phyloP scores from a whole-genome alignment of 2,113 vertebrate species.

The Gymnobelideus leadbeateri region DNA sequence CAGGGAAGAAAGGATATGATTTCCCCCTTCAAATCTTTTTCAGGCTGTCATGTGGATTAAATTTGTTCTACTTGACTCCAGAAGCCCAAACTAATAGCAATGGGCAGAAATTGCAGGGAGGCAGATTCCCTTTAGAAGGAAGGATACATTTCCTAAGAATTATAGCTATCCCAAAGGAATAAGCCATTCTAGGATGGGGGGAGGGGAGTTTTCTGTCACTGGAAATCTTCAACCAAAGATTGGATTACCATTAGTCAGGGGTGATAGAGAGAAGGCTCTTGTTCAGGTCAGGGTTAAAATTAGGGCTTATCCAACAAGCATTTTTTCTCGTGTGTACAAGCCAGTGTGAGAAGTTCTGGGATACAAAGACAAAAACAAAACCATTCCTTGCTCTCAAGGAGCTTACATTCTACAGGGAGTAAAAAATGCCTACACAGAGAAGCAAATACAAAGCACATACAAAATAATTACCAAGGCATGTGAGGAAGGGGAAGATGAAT shows the following conservation, averaged over 20 bases:
- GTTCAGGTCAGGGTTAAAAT: neutral
- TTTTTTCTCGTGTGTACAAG: neutral
- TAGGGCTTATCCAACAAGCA: neutral
- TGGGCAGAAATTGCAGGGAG: neutral
- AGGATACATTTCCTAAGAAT: neutral
- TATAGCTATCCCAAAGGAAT: neutral
- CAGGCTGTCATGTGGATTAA: neutral
- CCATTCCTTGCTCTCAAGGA: neutral
- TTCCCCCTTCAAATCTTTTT: neutral
- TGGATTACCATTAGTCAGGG: neutral
- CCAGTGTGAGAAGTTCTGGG: neutral
- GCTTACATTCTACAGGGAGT: neutral
- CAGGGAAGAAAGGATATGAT: neutral
- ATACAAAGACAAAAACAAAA: neutral
- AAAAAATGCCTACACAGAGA: neutral
- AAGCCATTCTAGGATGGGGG: neutral
- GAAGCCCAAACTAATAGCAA: neutral
- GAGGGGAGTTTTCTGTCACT: neutral
- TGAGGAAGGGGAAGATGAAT: neutral
- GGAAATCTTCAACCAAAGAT: neutral
- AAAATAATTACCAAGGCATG: neutral
- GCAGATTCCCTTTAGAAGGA: neutral
- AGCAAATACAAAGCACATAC: neutral
- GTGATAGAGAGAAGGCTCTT: neutral
- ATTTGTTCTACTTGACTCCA: neutral